phyloP scores from a whole-genome alignment of 2,888 invertebrate genomes.

The Trachelus troglodyta region DNA sequence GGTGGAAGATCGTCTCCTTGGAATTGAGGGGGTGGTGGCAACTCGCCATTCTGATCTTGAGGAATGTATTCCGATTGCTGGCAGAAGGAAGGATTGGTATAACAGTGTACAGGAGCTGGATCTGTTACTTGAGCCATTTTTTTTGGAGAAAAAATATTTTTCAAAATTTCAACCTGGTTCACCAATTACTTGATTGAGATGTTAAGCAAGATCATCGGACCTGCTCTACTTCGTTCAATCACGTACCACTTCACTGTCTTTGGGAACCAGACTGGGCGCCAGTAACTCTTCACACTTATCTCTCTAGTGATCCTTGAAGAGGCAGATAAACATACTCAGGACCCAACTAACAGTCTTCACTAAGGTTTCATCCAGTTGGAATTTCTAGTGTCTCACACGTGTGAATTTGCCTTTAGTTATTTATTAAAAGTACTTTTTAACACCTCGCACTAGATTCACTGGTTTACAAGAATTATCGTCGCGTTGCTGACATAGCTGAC shows the following conservation, averaged over 20 bases:
- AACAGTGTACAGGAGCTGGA: constrained; percentile 69
- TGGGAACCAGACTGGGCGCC: background rate
- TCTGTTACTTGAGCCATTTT: constrained; percentile 35
- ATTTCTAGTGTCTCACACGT: background rate
- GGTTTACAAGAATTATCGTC: constrained; percentile 45
- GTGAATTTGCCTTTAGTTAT: background rate
- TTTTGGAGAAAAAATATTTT: background rate
- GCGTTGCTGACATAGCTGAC: constrained; percentile 47
- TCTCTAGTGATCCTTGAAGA: background rate
- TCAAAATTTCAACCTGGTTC: background rate
- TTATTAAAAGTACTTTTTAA: background rate
- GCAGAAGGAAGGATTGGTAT: constrained; percentile 84
- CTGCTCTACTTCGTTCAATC: background rate
- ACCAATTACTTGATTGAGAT: background rate
- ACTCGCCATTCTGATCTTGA: constrained; percentile 52
- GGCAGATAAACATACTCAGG: background rate
- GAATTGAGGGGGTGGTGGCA: constrained; percentile 63
- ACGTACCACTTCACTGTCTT: background rate
- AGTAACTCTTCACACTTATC: background rate
- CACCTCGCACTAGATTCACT: constrained; percentile 14
- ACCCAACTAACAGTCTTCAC: background rate
- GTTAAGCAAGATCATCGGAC: background rate
- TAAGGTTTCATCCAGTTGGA: background rate
- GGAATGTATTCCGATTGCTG: constrained; percentile 78
- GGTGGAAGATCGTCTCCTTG: constrained; percentile 42